Base-by-base conservation (phyloP, 2,113 vertebrate species). In the Lycaon pictus region DNA sequence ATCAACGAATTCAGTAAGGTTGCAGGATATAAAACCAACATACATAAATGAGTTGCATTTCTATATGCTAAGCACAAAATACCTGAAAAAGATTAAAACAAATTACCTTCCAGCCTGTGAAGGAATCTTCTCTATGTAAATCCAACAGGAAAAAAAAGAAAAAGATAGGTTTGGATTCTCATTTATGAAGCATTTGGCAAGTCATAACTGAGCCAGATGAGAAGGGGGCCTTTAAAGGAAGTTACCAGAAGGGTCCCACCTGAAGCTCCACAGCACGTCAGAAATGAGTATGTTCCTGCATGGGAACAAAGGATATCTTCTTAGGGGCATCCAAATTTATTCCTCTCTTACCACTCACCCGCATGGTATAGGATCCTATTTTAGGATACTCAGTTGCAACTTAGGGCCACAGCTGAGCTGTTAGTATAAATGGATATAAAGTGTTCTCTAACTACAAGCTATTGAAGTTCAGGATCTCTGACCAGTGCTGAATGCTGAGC, bases 41-140 rank as follows among this genome's bases (percentile, higher is more conserved):
- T 90, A 90, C 32, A 93, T 48, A 93, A 82, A 93, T 65, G n/a
- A 77, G 62, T 87, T 80, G 51, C 15, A 87, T 62, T 85, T 85
- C 27, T 87, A 27, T 19, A 62, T 51, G 32, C 51, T 58, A 93
- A 77, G 51, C 32, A 62, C 53, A 48, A 94, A 51, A 72, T 74
- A 94, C 53, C 32, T 89, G 62, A 12, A 15, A 17, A 17, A 62
- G 37, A 60, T 69, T 7, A 27, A 93, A 53, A 7, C 35, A 87
- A 60, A 17, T 0, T 7, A 29, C 74, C 37, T 88, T 92, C 12
- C 20, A 72, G 37, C 15, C 19, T 25, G 7, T 80, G 56, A 86
- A 63, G 43, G 25, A 83, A 12, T 5, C 55, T 63, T 90, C 53
- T 85, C 32, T 80, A 37, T 79, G 51, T 80, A 51, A 80, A 7